Evolutionary conservation across 2,888 invertebrate genomes (phyloP).

Genomic region (Podabrus alpinus): DNA sequence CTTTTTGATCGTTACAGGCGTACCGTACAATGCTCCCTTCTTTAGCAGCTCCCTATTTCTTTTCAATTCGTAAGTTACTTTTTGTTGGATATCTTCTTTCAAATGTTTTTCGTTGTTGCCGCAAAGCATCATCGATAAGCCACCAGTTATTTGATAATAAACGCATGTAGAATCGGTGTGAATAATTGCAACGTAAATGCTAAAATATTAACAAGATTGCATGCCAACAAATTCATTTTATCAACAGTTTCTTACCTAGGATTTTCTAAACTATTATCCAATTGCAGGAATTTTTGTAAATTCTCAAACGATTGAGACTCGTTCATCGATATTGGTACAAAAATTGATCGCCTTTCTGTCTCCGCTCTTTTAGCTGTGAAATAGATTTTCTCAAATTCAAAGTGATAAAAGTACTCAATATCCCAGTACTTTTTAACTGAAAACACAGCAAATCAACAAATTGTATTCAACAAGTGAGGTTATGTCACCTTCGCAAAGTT

Average conservation of each 20-base stretch:
- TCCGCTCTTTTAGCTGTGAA: constrained; percentile 53
- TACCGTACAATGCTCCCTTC: constrained; percentile 44
- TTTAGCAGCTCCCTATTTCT: constrained; percentile 42
- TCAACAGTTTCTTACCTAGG: constrained; percentile 20
- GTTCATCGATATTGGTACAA: constrained; percentile 54
- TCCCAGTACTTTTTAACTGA: constrained; percentile 57
- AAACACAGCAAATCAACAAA: constrained; percentile 10
- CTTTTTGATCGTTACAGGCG: constrained; percentile 40
- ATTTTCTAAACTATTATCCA: background rate
- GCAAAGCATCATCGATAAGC: constrained; percentile 44
- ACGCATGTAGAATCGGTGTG: constrained; percentile 56
- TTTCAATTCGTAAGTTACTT: constrained; percentile 43
- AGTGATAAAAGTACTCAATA: constrained; percentile 54
- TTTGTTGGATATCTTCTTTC: constrained; percentile 40
- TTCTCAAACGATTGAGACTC: constrained; percentile 50
- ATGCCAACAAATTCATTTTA: background rate
- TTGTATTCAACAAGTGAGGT: background rate
- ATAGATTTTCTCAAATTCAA: constrained; percentile 52
- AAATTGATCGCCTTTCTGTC: constrained; percentile 48
- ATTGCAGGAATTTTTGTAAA: constrained; percentile 43
- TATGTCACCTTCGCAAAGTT: constrained; percentile 60
- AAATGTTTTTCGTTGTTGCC: constrained; percentile 32
- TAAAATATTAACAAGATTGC: constrained; percentile 16
- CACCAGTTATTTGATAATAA: constrained; percentile 55
- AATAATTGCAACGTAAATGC: constrained; percentile 52